Base-by-base conservation (phyloP, 2,797 vertebrate genomes). In the Microcaecilia unicolor region DNA sequence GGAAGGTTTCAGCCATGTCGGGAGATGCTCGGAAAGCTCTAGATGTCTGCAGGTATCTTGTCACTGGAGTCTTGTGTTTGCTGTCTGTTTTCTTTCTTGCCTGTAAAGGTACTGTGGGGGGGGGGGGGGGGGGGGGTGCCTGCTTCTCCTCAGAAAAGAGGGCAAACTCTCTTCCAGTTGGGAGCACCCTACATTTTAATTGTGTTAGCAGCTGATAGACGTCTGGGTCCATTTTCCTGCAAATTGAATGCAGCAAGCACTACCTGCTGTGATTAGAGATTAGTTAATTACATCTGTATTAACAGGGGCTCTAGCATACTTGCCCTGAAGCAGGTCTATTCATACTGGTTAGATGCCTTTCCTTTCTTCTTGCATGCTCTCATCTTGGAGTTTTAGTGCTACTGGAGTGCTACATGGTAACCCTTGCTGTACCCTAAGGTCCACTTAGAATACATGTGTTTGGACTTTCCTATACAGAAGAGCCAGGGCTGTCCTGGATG, bases 1-100 rank as follows among this genome's bases (percentile, higher is more conserved):
- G 93, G 6, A 98, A 98, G 54, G 87, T 98, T 35, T 93, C 95
- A 0, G 89, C 95, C 0, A 82, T 97, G 21, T 97, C 92, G 0
- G 95, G 95, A 47, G 94, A 98, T 1, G 90, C 88, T 18, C 84
- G 94, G 12, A 98, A 97, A 50, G 95, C 88, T 0, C 64, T 98
- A 19, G 93, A 98, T 34, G 73, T 98, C 65, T 98, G 95, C 81
- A 91, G 95, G 92, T 93, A 65, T 30, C n/a, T n/a, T n/a, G n/a
- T n/a, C n/a, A n/a, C n/a, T n/a, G n/a, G n/a, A n/a, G n/a, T n/a
- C n/a, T n/a, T n/a, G n/a, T n/a, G n/a, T 49, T 51, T 58, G 55
- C 31, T 35, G 17, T 51, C 56, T 2, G 14, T 44, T 36, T 26
- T 21, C 25, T 36, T 26, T 21, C 25, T 29, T 22, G 34, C 24